Evolutionary conservation across 2,797 vertebrate genomes (phyloP), one percentile per base, ranked within the genome.

Genomic region (Myotis pilosus): DNA sequence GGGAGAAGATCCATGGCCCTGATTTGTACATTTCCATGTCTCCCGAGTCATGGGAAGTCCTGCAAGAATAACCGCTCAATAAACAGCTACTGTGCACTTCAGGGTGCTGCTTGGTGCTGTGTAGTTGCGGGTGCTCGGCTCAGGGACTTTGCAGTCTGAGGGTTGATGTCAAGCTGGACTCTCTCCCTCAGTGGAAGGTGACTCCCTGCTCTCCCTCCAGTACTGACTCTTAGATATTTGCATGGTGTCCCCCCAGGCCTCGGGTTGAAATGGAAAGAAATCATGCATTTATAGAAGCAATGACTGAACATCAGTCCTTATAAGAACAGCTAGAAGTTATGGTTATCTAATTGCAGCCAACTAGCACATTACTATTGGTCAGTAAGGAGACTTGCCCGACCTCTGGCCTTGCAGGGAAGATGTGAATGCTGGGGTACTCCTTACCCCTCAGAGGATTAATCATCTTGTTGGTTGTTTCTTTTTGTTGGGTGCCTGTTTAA

Each of bases 401-500:
- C 55, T 47, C 78, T 17, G 25, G 53, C 62, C 53, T 6, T 47
- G 30, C 57, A 0, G 11, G 19, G 51, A 22, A 36, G 41, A 25
- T 4, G 23, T 6, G 84, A 47, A 44, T 60, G 74, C 69, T 10
- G 30, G n/a, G 2, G 0, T 20, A 8, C 57, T 57, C 80, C 76
- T 19, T 38, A 13, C 22, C 55, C 55, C 23, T 36, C 9, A 4
- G 49, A 75, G 17, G 47, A 25, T 8, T 60, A 22, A 69, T 38
- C 64, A 57, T 71, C 51, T 79, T 7, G 2, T 4, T 41, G 36
- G 38, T 38, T 49, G 1, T 89, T 84, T n/a, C 41, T 74, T 92
- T 90, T 51, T 64, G 72, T 53, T 16, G 13, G n/a, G 3, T 84
- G 2, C 86, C 60, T 84, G 15, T 91, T 94, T 83, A 84, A 95